phyloP scores from a whole-genome alignment of 2,888 invertebrate genomes.

The Agelastica alni region DNA sequence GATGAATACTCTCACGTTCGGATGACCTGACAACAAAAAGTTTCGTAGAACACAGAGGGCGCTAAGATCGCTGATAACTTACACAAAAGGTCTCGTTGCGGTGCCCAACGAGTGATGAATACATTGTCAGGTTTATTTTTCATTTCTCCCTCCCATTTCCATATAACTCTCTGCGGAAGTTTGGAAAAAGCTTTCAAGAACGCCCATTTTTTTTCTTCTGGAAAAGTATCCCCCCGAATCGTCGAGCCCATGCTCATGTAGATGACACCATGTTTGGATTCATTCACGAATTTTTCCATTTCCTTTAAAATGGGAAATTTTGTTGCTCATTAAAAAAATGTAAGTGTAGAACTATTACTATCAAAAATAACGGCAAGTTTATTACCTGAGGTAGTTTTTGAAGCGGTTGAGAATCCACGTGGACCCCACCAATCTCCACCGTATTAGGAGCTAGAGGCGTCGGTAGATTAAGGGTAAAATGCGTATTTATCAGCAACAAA shows the following conservation, averaged over 20 bases:
- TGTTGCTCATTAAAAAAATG: too few relatives aligned
- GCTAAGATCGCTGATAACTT: too few relatives aligned
- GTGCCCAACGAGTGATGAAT: slow-evolving; percentile 68
- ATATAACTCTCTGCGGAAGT: slow-evolving; percentile 71
- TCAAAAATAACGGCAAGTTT: too few relatives aligned
- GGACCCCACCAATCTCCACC: slow-evolving; percentile 61
- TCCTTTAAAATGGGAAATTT: slow-evolving; percentile 62
- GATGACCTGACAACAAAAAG: too few relatives aligned
- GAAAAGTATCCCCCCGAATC: slow-evolving; percentile 68
- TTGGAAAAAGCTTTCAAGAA: slow-evolving; percentile 66
- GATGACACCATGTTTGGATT: slow-evolving; percentile 69
- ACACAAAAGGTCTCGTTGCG: slow-evolving; percentile 81
- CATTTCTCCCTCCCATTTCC: slow-evolving; percentile 76
- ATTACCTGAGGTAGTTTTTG: slow-evolving; percentile 39
- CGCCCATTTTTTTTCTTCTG: slow-evolving; percentile 61
- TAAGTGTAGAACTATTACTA: too few relatives aligned
- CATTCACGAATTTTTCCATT: slow-evolving; percentile 67
- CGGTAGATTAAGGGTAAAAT: slow-evolving; percentile 57
- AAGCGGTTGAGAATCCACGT: slow-evolving; percentile 51
- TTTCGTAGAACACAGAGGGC: too few relatives aligned
- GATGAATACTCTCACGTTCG: slow-evolving; percentile 68
- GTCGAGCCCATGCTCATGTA: slow-evolving; percentile 80
- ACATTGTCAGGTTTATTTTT: slow-evolving; percentile 66
- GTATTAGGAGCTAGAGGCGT: slow-evolving; percentile 56
- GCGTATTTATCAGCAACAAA: slow-evolving; percentile 58